Evolutionary conservation across 2,797 vertebrate genomes (phyloP).

Genomic region (Necrosyrtes monachus): DNA sequence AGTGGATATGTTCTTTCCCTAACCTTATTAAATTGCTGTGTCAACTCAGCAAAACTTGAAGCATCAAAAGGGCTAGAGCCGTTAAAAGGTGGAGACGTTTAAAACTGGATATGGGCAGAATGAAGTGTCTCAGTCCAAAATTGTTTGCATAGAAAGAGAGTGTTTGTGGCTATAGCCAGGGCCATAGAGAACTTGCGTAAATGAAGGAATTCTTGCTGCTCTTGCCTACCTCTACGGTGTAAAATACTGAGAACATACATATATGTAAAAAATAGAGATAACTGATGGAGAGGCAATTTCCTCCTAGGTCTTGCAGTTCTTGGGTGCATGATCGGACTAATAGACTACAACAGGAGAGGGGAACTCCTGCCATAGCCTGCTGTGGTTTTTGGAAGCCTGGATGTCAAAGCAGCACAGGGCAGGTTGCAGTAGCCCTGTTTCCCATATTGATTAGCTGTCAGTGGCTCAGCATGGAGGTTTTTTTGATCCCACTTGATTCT

Average conservation of each 20-base stretch:
- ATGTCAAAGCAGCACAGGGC: neutral
- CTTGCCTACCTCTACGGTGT: fast-evolving
- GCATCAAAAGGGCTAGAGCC: neutral
- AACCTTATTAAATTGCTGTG: neutral
- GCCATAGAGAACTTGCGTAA: neutral
- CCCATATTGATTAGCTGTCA: neutral
- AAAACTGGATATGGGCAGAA: neutral
- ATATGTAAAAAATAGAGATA: neutral
- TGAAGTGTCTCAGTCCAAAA: neutral
- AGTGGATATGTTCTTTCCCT: neutral
- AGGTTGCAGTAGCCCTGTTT: neutral
- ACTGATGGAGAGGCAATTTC: neutral
- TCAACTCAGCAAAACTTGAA: neutral
- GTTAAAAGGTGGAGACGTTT: neutral
- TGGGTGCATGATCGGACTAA: neutral
- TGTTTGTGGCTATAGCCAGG: neutral
- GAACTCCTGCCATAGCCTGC: neutral
- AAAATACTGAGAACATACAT: neutral
- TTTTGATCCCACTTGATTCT: neutral
- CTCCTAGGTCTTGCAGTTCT: neutral
- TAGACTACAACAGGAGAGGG: neutral
- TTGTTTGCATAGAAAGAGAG: neutral
- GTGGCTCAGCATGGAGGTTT: neutral
- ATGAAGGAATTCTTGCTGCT: neutral
- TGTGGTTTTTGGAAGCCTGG: neutral